Evolutionary conservation across 2,888 invertebrate genomes (phyloP), one percentile per base, ranked within the genome.

Genomic region (Harpagoxenus sublaevis): DNA sequence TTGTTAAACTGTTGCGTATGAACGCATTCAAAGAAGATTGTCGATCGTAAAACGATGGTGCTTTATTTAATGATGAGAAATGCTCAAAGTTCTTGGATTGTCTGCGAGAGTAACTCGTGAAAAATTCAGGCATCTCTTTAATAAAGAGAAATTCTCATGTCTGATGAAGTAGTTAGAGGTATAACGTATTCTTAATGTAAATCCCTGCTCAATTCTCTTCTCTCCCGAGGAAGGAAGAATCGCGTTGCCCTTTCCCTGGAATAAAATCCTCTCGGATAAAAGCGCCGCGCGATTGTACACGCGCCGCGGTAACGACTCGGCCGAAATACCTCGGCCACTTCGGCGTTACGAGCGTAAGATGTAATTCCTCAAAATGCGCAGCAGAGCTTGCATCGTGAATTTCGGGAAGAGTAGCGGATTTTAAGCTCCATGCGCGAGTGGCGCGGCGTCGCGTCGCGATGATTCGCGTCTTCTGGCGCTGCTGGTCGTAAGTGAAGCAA

Each of bases 341-440:
- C 9, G 12, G 18, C 28, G 8, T 66, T 55, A 45, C 31, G 28
- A 68, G n/a, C 31, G 39, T 60, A 81, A 73, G 60, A 73, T 45
- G 79, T 71, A 73, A 81, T 81, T 60, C 23, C 60, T 60, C 79
- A 81, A 81, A 81, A 81, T 81, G 39, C 73, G 48, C 57, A 57
- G 45, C 12, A 35, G 15, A 57, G 45, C 57, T 79, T 78, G 42
- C 42, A 18, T 65, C 23, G 18, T 15, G 42, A 12, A 28, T 66
- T 55, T 68, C 45, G 45, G 35, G 18, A 15, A 42, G 18, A 71
- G 57, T 35, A 8, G 45, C 57, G 60, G 60, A 62, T 60, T 18
- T 79, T 48, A 71, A 71, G 35, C 35, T 60, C n/a, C 23, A 23
- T 60, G 45, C 12, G 60, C 66, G 55, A 10, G 23, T 31, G 35